phyloP scores from a whole-genome alignment of 1,140 invertebrate genomes.

The Diprion similis region DNA sequence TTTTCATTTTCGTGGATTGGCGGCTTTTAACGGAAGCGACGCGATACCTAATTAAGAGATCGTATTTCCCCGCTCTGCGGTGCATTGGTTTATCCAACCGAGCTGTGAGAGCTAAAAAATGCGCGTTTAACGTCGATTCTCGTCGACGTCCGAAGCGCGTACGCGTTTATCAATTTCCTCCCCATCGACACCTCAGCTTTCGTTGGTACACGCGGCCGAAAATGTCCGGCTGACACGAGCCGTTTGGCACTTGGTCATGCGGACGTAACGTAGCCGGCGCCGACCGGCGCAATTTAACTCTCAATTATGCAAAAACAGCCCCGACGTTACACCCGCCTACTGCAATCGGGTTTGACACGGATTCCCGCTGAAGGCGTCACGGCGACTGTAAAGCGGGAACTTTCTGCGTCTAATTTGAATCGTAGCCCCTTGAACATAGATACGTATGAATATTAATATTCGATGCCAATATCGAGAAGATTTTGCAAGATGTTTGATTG shows the following conservation, averaged over 20 bases:
- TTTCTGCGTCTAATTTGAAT: too few relatives aligned
- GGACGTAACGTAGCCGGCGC: slow-evolving; percentile 36
- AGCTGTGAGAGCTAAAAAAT: too few relatives aligned
- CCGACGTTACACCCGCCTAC: not conserved
- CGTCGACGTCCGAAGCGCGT: too few relatives aligned
- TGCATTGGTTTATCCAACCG: not conserved
- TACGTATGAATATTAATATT: too few relatives aligned
- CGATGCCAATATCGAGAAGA: too few relatives aligned
- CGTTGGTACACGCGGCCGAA: not conserved
- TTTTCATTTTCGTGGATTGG: slow-evolving; percentile 2
- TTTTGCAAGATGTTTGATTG: too few relatives aligned
- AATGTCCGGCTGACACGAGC: slow-evolving; percentile 25
- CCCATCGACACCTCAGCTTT: too few relatives aligned
- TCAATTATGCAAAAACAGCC: slow-evolving; percentile 45
- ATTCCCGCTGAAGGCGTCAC: not conserved
- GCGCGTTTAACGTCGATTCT: too few relatives aligned
- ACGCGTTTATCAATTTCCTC: too few relatives aligned
- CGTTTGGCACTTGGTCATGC: slow-evolving; percentile 41
- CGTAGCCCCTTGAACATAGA: too few relatives aligned
- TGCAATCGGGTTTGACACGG: not conserved
- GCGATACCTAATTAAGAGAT: slow-evolving; percentile 7
- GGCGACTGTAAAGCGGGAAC: not conserved
- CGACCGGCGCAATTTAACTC: slow-evolving; percentile 37
- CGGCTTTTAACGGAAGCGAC: not conserved
- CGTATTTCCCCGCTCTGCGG: not conserved